Evolutionary conservation across 1,140 invertebrate genomes (phyloP).

Genomic region (Scaptomyza montana): DNA sequence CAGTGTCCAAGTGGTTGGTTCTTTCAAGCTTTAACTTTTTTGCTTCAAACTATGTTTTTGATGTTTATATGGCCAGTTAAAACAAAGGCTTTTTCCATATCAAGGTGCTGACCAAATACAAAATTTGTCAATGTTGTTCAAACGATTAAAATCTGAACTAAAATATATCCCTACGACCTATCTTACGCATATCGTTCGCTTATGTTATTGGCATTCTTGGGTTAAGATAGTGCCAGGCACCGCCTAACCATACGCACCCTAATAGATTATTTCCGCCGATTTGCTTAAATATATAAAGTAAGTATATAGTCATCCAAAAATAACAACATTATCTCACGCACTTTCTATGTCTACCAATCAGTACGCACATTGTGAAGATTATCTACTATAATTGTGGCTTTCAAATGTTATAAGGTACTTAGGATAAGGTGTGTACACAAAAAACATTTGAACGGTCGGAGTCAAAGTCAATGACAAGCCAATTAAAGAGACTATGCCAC

Average conservation of each 20-base stretch:
- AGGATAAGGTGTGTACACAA: slow-evolving; percentile 16
- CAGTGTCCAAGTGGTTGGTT: no score
- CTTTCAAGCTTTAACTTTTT: no score
- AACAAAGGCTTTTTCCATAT: no score
- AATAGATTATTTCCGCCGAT: slow-evolving; percentile 70
- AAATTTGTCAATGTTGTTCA: no score
- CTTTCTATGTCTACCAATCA: slow-evolving; percentile 40
- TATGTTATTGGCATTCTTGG: slow-evolving; percentile 35
- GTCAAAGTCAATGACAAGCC: slow-evolving; percentile 37
- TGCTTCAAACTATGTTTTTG: no score
- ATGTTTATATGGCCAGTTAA: no score
- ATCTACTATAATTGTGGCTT: neutral
- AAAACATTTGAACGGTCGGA: neutral
- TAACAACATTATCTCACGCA: slow-evolving; percentile 43
- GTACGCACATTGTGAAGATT: slow-evolving; percentile 23
- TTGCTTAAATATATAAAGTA: slow-evolving; percentile 34
- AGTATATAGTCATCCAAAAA: slow-evolving; percentile 3
- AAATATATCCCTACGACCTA: no score
- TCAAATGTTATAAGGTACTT: slow-evolving; percentile 15
- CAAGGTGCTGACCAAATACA: no score
- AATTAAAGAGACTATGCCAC: slow-evolving; percentile 28
- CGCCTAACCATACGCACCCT: slow-evolving; percentile 27
- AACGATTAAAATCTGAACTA: no score
- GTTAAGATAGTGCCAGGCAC: slow-evolving; percentile 69
- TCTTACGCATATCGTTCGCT: no score